Evolutionary conservation across 37 sponge, comb jelly and placozoan genomes (phyloP), one percentile per base, ranked within the genome.

Genomic region (Aplysina aerophoba): DNA sequence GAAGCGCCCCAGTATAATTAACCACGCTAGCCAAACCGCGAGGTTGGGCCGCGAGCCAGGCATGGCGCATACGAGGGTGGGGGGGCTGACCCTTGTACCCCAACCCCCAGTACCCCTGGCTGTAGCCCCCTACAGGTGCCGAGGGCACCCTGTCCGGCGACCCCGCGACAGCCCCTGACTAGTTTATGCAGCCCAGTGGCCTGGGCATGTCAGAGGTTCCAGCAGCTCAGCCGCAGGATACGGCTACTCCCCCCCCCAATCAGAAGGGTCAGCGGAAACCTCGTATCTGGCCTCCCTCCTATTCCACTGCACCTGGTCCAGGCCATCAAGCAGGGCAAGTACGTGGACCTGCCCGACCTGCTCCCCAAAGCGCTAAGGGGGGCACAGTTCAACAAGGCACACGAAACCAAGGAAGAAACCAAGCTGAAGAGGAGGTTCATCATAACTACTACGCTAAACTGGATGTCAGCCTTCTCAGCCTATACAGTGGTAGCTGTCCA

Each of bases 281-380:
- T n/a, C n/a, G n/a, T n/a, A n/a, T 41, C 74, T 31, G 37, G 40
- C 74, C 62, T 80, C 60, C 60, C 81, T 19, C 81, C 81, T 60
- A 59, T 80, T 38, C 81, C 59, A 25, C 8, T 8, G 11, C 60
- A 30, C 17, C 11, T 80, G 38, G 38, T 80, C 81, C 27, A 80
- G 62, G 37, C 20, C 62, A 80, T 80, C 19, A 25, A 60, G 62
- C 58, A 19, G 12, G 81, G 81, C 34, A 30, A 38, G 14, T 80
- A 60, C 62, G 40, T 80, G 27, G 81, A 80, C 14, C 33, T 80
- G 28, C 34, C 38, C 58, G 81, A 80, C 34, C 81, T 80, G 59
- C 81, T 80, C 14, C 81, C 59, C 8, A 58, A 80, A 24, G 33
- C 60, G 24, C 62, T 80, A 5, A 5, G 17, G 74, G 74, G 37